These are phyloP conservation scores for Porites divaricata DNA, from an alignment of 92 coral and sea anemone species.

Conservation along the genomic window DNA sequence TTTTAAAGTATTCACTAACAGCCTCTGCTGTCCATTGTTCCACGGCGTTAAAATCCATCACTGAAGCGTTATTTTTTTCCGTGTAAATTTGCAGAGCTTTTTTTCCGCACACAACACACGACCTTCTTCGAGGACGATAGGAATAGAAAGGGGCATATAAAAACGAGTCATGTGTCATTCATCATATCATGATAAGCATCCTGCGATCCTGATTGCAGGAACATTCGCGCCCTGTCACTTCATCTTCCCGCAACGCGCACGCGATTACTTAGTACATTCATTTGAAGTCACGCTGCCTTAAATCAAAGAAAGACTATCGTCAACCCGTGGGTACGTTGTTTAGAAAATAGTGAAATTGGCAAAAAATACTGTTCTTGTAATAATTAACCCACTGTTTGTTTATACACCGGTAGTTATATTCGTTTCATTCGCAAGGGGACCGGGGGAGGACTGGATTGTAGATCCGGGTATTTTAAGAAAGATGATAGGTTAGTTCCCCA, in stretches of 20 bases:
- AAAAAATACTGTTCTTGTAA: no score
- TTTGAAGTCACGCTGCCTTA: neutral
- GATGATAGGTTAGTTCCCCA: no score
- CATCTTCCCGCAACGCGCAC: neutral
- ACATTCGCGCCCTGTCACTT: neutral
- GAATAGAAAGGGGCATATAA: neutral
- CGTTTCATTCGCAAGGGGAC: no score
- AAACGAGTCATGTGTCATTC: neutral
- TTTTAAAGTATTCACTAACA: neutral
- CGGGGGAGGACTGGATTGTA: no score
- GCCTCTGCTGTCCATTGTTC: conserved; percentile 8
- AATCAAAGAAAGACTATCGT: no score
- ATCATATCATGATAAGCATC: neutral
- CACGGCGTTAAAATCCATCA: neutral
- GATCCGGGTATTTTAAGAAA: no score
- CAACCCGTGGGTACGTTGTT: no score
- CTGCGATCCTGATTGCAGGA: no score
- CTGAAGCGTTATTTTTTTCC: neutral
- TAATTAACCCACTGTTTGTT: no score
- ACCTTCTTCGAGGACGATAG: neutral
- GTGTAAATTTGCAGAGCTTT: neutral
- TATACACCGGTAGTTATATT: no score
- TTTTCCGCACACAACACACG: no score
- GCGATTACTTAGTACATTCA: neutral
- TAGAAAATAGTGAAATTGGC: no score